Evolutionary conservation across 2,888 invertebrate species (phyloP).

Genomic region (Mystacides longicornis): DNA sequence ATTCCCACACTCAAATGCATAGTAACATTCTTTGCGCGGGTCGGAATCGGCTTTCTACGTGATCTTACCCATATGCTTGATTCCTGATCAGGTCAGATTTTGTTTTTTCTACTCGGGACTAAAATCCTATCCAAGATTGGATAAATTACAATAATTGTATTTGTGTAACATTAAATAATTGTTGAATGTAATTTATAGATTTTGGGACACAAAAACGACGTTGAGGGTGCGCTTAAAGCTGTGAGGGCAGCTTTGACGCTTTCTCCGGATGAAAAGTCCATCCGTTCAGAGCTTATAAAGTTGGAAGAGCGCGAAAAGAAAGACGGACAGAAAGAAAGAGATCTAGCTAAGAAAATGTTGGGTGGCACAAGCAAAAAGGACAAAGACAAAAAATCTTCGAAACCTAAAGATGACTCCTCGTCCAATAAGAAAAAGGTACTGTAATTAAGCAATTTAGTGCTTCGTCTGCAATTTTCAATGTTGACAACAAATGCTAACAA

Average conservation of each 20-base stretch:
- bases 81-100: too few relatives aligned
- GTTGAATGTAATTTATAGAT: slow-evolving; percentile 32
- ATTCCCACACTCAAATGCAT: too few relatives aligned
- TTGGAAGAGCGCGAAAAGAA: slow-evolving; percentile 32
- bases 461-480: too few relatives aligned
- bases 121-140: too few relatives aligned
- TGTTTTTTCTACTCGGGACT: too few relatives aligned
- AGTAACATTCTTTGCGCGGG: too few relatives aligned
- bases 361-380: slow-evolving; percentile 25
- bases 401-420: background rate
- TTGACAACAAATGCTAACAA: too few relatives aligned
- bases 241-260: slow-evolving; percentile 39
- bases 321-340: slow-evolving; percentile 42
- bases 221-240: slow-evolving; percentile 60
- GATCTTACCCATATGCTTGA: too few relatives aligned
- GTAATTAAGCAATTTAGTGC: too few relatives aligned
- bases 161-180: background rate
- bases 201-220: slow-evolving; percentile 49
- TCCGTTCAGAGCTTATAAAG: slow-evolving; percentile 41
- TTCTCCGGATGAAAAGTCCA: slow-evolving; percentile 41
- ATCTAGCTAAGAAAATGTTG: slow-evolving; percentile 47
- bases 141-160: too few relatives aligned
- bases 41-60: too few relatives aligned
- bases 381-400: slow-evolving; percentile 22
- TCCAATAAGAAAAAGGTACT: slow-evolving; percentile 12